phyloP scores from a whole-genome alignment of 2,888 invertebrate species.

The Cantharis nigra region DNA sequence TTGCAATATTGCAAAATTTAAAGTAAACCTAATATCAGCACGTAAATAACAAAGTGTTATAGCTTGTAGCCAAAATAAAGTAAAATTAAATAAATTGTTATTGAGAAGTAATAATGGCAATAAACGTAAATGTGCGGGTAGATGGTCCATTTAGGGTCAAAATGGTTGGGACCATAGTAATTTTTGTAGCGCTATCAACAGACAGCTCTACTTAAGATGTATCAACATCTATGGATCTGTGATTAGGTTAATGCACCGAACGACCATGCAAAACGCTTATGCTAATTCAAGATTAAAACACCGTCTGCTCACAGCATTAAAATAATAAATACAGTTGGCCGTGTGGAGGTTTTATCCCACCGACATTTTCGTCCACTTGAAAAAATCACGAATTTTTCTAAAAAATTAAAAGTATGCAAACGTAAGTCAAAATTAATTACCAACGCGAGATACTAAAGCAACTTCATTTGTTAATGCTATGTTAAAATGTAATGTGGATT shows the following conservation, averaged over 20 bases:
- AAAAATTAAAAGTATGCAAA: background rate
- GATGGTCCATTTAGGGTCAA: background rate
- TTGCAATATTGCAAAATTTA: background rate
- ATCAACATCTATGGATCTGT: slow-evolving; percentile 19
- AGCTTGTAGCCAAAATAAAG: slow-evolving; percentile 4
- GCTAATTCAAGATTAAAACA: slow-evolving; percentile 29
- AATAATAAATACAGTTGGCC: slow-evolving; percentile 9
- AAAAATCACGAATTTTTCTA: background rate
- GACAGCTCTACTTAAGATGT: slow-evolving; percentile 17
- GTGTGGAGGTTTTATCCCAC: slow-evolving; percentile 5
- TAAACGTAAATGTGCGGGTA: background rate
- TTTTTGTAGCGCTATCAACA: slow-evolving; percentile 13
- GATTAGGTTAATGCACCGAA: slow-evolving; percentile 29
- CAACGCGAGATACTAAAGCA: background rate
- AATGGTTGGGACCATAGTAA: slow-evolving; percentile 5
- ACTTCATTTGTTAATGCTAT: background rate
- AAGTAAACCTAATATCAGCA: background rate
- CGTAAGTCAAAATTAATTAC: background rate
- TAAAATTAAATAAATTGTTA: slow-evolving; percentile 14
- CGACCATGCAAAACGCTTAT: slow-evolving; percentile 29
- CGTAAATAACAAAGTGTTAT: slow-evolving; percentile 1
- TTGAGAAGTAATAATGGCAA: background rate
- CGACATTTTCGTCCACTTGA: background rate
- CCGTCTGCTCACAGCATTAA: slow-evolving; percentile 23
- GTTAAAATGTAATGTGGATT: background rate